Evolutionary conservation across 2,888 invertebrate genomes (phyloP), one percentile per base, ranked within the genome.

Genomic region (Pinctada fucata): DNA sequence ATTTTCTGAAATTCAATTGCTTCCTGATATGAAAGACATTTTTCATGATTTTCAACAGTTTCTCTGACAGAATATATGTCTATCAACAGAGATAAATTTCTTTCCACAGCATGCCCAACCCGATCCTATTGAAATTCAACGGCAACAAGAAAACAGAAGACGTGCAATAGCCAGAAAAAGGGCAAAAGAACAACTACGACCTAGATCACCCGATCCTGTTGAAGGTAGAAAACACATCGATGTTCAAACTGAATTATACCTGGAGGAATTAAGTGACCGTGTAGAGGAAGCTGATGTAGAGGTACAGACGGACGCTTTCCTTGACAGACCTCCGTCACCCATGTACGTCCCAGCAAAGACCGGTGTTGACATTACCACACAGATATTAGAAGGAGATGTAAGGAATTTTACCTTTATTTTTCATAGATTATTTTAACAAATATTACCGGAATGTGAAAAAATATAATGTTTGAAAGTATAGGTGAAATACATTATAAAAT

Each of bases 361-460:
- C 82, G 97, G 97, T 49, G 94, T 95, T 74, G 97, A 97, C 93
- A 95, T 94, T 4, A 94, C 93, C 89, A 98, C 98, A 67, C 97
- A 98, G 94, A 97, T 98, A 84, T 95, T 95, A 88, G 96, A 97
- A 2, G 97, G 97, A 76, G 98, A 98, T 92, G 96, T 93, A 94
- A 95, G 89, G 83, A 2, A 10, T 8, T 10, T 65, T n/a, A 48
- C 66, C 50, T 8, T n/a, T 5, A 45, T 72, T 66, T 66, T 70
- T 47, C 58, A 58, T 58, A 31, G 31, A 31, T 31, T 31, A 31
- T n/a, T n/a, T n/a, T n/a, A n/a, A n/a, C n/a, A n/a, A n/a, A n/a
- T n/a, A n/a, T n/a, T n/a, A n/a, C n/a, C n/a, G n/a, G n/a, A n/a
- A n/a, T n/a, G n/a, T n/a, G n/a, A n/a, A n/a, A n/a, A n/a, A n/a